Evolutionary conservation across 2,797 vertebrate species (phyloP), one percentile per base, ranked within the genome.

Genomic region (Pseudochromis fuscus): DNA sequence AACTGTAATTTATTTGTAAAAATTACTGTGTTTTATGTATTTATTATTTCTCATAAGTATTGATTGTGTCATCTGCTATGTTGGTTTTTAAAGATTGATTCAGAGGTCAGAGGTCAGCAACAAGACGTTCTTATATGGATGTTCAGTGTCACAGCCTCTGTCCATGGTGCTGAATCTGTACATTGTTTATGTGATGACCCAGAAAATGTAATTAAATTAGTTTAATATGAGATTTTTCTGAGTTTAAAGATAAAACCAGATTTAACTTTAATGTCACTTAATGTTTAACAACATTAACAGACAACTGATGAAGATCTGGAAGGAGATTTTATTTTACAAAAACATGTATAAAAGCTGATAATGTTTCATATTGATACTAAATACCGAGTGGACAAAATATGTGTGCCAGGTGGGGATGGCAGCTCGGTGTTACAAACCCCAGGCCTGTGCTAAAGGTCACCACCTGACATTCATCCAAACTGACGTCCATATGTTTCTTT

Each of bases 161-260:
- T 88, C 84, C 77, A 57, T 81, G 79, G 81, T 87, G 82, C 87
- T 79, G 67, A 62, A 83, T 71, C 46, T 44, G 50, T 72, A 77
- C 53, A n/a, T 67, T 13, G 2, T 35, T 3, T 35, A 13, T 13
- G 33, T 35, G 33, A 35, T 16, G 24, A 31, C 13, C 4, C 2
- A 10, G 3, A 19, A 42, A 2, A 10, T 2, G 10, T n/a, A 2
- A 53, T 24, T 4, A 10, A 3, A 63, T 24, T 21, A 10, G 42
- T 12, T 45, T 23, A 45, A 23, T 5, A 11, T 3, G 19, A 45
- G 3, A n/a, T 4, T 42, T 42, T 42, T 21, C 19, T 19, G 12
- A 38, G 37, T 38, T 18, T 38, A 15, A 3, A 33, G 33, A 42
- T 4, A 4, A 38, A 38, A 18, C 4, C 16, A 18, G 16, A 5